Conservation (phyloP, 2,113 vertebrate genomes). For the Onychorhynchus coronatus region DNA sequence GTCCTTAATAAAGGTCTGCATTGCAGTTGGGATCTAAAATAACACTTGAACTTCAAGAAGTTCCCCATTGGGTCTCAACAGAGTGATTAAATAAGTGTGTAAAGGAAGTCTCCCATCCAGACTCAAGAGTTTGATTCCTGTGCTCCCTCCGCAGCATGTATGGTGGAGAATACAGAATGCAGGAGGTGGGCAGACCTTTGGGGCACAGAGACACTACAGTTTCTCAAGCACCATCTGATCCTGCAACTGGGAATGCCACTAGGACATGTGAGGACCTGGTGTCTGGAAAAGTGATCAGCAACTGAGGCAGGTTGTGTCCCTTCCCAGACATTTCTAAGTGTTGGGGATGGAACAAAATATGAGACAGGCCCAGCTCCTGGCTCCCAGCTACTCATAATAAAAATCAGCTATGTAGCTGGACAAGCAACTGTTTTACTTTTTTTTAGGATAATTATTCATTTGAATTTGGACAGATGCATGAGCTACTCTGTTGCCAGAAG, state of each 20-base stretch:
- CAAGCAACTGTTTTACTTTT: background rate
- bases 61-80: background rate
- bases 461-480: background rate
- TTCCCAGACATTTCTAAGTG: background rate
- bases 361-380: background rate
- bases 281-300: background rate
- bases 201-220: accelerated
- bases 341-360: background rate
- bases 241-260: accelerated
- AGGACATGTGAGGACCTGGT: background rate
- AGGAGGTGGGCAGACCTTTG: background rate
- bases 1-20: background rate
- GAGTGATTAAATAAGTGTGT: background rate
- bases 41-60: background rate
- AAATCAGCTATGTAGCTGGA: background rate
- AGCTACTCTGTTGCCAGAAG: background rate
- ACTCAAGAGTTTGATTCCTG: background rate
- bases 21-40: background rate
- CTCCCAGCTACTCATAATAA: background rate
- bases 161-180: background rate
- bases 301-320: accelerated
- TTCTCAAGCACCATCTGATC: background rate
- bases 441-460: background rate
- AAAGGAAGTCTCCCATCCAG: background rate
- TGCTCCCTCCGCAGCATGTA: background rate